Percentiles rank a stretch among this genome's conserved stretches.
Conservation (phyloP, 2,113 vertebrate genomes). For the Chinchilla lanigera region DNA sequence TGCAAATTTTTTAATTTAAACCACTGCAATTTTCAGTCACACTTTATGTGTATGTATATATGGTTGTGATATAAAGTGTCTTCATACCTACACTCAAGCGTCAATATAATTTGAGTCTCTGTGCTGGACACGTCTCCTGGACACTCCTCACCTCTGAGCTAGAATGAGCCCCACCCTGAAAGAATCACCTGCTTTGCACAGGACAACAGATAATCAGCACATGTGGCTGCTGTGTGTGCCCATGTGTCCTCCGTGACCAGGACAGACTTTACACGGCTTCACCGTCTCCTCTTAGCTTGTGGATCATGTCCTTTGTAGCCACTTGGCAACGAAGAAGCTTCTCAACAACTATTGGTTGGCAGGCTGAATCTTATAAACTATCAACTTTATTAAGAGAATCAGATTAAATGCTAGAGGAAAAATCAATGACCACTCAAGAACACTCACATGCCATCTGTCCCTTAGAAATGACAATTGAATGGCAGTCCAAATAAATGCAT, state of each 20-base stretch:
- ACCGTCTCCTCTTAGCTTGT: background rate
- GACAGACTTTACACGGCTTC: background rate
- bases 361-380: background rate
- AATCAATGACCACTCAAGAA: background rate
- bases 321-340: background rate
- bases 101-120: background rate
- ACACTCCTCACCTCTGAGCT: background rate
- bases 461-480: background rate
- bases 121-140: background rate
- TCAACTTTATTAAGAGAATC: constrained; percentile 31
- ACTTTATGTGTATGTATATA: accelerated
- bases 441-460: background rate
- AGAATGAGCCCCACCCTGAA: background rate
- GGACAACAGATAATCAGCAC: background rate
- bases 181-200: background rate
- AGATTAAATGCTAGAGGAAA: background rate
- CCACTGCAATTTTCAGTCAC: background rate
- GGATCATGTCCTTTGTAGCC: too few relatives aligned
- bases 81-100: background rate
- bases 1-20: background rate
- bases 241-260: background rate
- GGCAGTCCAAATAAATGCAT: background rate
- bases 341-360: background rate
- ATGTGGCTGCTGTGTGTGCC: background rate
- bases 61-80: background rate